Percentiles rank a stretch among this genome's conserved stretches.
Conservation (phyloP, 2,888 invertebrate species). For the Pyrgus malvae region DNA sequence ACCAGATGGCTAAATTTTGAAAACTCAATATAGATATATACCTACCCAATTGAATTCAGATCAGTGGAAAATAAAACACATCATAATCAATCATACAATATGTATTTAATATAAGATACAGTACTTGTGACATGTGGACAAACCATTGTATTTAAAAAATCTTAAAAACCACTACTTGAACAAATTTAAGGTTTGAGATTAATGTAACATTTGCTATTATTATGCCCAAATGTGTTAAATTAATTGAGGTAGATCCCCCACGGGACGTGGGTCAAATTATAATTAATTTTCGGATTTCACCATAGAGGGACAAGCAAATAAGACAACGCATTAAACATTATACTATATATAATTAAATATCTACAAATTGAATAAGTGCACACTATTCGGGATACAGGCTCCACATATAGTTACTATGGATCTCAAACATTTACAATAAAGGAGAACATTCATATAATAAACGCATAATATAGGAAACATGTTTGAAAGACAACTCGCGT, state of each 20-base stretch:
- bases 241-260: slow-evolving; percentile 81
- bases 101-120: slow-evolving; percentile 82
- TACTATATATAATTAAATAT: slow-evolving; percentile 82
- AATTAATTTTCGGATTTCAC: slow-evolving; percentile 68
- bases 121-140: slow-evolving; percentile 80
- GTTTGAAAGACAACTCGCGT: slow-evolving; percentile 57
- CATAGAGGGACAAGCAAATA: slow-evolving; percentile 70
- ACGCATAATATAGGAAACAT: slow-evolving; percentile 80
- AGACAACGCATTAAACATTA: slow-evolving; percentile 78
- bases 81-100: slow-evolving; percentile 78
- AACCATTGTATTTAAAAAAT: slow-evolving; percentile 67
- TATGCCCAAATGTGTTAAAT: slow-evolving; percentile 81
- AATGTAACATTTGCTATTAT: slow-evolving; percentile 74
- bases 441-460: slow-evolving; percentile 76
- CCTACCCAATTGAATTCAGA: not conserved
- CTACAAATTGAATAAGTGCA: slow-evolving; percentile 80
- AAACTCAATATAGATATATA: not conserved
- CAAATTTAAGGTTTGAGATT: slow-evolving; percentile 64
- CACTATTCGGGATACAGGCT: slow-evolving; percentile 67
- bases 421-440: slow-evolving; percentile 79
- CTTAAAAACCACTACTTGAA: slow-evolving; percentile 73
- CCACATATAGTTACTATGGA: slow-evolving; percentile 59
- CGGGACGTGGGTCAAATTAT: slow-evolving; percentile 68
- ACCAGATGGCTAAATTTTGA: too few species aligned
- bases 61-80: slow-evolving; percentile 58